phyloP scores from a whole-genome alignment of 2,113 vertebrate species.

The Otolemur garnettii region DNA sequence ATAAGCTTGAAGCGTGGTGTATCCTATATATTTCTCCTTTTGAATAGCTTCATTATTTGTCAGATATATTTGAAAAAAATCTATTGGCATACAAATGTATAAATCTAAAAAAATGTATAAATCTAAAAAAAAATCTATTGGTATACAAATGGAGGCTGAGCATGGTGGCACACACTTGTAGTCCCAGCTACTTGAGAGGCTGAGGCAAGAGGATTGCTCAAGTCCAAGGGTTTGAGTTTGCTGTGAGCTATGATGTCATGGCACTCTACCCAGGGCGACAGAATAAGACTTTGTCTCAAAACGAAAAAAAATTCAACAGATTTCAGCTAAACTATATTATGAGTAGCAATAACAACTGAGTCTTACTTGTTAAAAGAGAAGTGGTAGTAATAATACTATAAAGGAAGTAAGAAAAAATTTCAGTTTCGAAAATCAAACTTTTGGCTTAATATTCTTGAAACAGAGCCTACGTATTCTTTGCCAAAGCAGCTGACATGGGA shows the following conservation, averaged over 20 bases:
- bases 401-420: constrained; percentile 45
- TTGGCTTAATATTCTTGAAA: constrained; percentile 64
- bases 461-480: constrained; percentile 73
- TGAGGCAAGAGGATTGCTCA: no score
- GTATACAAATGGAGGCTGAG: neutral
- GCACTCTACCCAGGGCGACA: no score
- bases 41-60: constrained; percentile 19
- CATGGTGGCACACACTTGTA: no score
- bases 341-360: neutral
- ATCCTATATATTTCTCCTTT: constrained; percentile 10
- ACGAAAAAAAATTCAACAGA: neutral
- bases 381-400: neutral
- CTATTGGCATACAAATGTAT: neutral
- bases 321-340: neutral
- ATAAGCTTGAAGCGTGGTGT: constrained; percentile 2
- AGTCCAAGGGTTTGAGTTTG: no score
- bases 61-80: constrained; percentile 47
- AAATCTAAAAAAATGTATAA: no score
- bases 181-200: no score
- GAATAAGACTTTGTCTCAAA: no score
- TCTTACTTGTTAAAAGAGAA: neutral
- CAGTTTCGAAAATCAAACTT: constrained; percentile 55
- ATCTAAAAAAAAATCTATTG: neutral
- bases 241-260: no score
- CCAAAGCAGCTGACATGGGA: constrained; percentile 76